These are phyloP conservation scores for Cyanistes caeruleus DNA, from an alignment of 2,113 vertebrate species.

Conservation along the genomic window DNA sequence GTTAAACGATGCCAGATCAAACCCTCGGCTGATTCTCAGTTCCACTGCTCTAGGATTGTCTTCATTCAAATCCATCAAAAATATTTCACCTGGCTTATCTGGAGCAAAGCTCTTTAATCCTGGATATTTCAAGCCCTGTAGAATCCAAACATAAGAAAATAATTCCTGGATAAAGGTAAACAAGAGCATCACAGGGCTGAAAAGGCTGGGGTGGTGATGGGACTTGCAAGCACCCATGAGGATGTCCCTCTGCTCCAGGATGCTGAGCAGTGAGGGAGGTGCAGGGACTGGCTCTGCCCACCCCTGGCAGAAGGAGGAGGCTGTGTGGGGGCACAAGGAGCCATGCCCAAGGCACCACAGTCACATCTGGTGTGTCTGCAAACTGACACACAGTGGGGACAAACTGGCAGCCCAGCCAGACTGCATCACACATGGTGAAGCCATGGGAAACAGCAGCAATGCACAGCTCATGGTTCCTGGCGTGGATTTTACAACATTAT, in stretches of 20 bases:
- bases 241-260: neutral
- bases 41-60: slow-evolving; percentile 73
- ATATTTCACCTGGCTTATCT: slow-evolving; percentile 82
- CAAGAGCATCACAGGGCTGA: neutral
- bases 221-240: neutral
- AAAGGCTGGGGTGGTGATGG: rapidly evolving
- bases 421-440: neutral
- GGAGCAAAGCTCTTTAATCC: slow-evolving; percentile 65
- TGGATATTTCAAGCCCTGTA: slow-evolving; percentile 82
- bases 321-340: neutral
- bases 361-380: rapidly evolving
- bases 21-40: slow-evolving; percentile 83
- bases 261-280: rapidly evolving
- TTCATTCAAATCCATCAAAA: slow-evolving; percentile 81
- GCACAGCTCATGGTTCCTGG: neutral
- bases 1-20: slow-evolving; percentile 86
- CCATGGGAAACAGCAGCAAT: neutral
- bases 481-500: neutral
- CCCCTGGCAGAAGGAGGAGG: neutral
- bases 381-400: neutral
- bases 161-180: neutral
- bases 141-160: neutral
- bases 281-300: neutral
- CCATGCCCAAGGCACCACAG: neutral
- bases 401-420: neutral